These are phyloP conservation scores for Eugnorisma glareosa DNA, from an alignment of 2,888 invertebrate genomes.

Conservation along the genomic window DNA sequence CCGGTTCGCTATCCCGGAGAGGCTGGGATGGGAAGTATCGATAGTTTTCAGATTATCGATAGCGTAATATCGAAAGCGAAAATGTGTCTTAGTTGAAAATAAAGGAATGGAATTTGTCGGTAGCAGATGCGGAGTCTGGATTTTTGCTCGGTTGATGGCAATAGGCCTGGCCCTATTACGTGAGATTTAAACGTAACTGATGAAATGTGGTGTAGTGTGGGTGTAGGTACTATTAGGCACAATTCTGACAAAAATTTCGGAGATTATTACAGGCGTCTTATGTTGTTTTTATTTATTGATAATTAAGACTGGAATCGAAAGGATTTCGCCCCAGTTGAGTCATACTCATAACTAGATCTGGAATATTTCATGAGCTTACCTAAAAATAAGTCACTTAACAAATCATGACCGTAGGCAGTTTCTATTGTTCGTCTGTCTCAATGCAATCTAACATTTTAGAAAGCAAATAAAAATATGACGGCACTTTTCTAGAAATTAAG, in stretches of 20 bases:
- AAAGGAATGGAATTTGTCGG: no score
- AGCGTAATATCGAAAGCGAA: not conserved
- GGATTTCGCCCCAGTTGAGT: not conserved
- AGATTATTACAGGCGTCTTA: no score
- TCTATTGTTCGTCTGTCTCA: not conserved
- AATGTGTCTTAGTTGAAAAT: not conserved
- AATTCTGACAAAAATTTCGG: no score
- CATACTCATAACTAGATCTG: not conserved
- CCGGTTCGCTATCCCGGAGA: slow-evolving; percentile 81
- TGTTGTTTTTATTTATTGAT: no score
- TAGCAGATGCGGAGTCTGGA: no score
- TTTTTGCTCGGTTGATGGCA: no score
- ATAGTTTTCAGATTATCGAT: slow-evolving; percentile 28
- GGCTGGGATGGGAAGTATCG: slow-evolving; percentile 69
- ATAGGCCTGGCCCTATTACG: no score
- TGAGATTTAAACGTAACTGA: no score
- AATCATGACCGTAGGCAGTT: not conserved
- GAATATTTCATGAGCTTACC: not conserved
- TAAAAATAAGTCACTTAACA: not conserved
- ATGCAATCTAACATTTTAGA: not conserved
- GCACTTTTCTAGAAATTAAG: not conserved
- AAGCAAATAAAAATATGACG: not conserved
- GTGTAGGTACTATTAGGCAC: no score
- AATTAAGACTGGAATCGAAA: no score
- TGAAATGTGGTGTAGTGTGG: no score